Conservation (phyloP, 2,797 vertebrate genomes). For the Bryconaethiops microstoma region DNA sequence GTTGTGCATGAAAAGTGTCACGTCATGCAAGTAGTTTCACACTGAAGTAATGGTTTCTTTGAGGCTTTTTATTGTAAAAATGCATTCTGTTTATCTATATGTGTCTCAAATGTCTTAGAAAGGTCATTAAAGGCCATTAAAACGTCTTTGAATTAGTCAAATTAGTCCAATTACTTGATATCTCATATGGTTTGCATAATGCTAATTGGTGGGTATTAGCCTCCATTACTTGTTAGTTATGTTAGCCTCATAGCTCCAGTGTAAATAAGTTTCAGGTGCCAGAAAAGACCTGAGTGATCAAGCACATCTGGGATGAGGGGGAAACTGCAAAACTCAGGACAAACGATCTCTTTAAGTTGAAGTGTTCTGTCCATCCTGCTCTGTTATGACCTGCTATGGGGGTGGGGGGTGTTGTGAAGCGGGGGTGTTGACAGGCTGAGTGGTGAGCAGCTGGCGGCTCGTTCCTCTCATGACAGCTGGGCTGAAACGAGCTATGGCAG, state of each 20-base stretch:
- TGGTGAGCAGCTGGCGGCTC: slow-evolving; percentile 43
- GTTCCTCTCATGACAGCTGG: slow-evolving; percentile 66
- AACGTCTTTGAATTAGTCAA: too few relatives aligned
- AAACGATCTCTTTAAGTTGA: background rate
- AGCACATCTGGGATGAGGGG: background rate
- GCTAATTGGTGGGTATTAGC: background rate
- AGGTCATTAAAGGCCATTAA: too few relatives aligned
- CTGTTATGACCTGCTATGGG: background rate
- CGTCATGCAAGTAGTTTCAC: too few relatives aligned
- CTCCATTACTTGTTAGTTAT: background rate
- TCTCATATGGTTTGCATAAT: background rate
- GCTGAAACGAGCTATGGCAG: slow-evolving; percentile 76
- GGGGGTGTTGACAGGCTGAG: slow-evolving; percentile 47
- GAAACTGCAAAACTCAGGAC: background rate
- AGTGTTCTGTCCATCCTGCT: background rate
- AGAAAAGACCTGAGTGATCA: background rate
- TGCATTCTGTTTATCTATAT: too few relatives aligned
- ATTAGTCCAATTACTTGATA: too few relatives aligned
- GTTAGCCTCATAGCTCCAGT: background rate
- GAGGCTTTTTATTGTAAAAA: too few relatives aligned
- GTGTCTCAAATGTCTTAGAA: too few relatives aligned
- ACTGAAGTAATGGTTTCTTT: too few relatives aligned
- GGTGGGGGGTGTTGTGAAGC: background rate
- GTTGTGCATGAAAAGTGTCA: too few relatives aligned
- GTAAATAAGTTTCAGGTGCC: background rate